Evolutionary conservation across 2,113 vertebrate species (phyloP), one percentile per base, ranked within the genome.

Genomic region (Noturus placidus): DNA sequence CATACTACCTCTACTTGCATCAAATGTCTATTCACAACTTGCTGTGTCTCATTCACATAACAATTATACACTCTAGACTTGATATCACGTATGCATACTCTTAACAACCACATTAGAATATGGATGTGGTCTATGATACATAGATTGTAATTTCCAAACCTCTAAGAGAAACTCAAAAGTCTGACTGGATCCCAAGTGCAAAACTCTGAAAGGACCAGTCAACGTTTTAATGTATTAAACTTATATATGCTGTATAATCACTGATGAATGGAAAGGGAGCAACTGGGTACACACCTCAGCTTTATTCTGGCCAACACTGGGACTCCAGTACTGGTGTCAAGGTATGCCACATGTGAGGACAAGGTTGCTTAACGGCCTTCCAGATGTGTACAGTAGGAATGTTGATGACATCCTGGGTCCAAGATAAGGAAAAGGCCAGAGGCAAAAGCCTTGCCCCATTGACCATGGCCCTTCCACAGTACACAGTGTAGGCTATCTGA

Each of bases 381-480:
- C 27, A 63, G 59, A 65, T 85, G 57, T 35, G 13, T 27, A 52
- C 33, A 35, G 17, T 33, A 79, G 22, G 38, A 61, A 78, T 79
- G 35, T 13, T 77, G 27, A 46, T 42, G 9, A 46, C 8, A 9
- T 27, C 10, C 42, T 25, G 57, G 42, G 20, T 79, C 9, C 22
- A 61, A 61, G 79, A 61, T 82, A 61, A 82, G 56, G 11, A 81
- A 56, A 57, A 13, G 78, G 30, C 54, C 79, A 81, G 5, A 59
- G 79, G 20, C 20, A 61, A 80, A 80, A 57, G 22, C 52, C 25
- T 79, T 35, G 54, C 22, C 56, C 17, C 76, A 54, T 22, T 77
- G 78, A 35, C 88, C 78, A 56, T 30, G 65, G 20, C 56, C 42
- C 19, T 46, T 70, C 33, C 30, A 76, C 38, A n/a, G 81, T 57